Base-by-base conservation (phyloP, 2,888 invertebrate species). In the Rhagonycha lutea region DNA sequence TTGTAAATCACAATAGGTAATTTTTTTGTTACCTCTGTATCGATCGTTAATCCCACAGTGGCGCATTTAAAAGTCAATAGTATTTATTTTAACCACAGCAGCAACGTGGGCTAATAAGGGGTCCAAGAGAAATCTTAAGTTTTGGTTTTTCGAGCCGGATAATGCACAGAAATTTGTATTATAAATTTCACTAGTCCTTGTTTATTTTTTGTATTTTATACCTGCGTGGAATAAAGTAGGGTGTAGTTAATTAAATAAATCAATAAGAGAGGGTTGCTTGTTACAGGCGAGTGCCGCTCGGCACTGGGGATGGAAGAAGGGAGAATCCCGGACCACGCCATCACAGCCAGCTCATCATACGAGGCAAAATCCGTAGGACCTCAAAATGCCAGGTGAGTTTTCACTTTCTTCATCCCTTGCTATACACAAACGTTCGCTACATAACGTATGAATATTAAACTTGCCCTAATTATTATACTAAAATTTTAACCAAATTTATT, bases 261-360 rank as follows among this genome's bases (percentile, higher is more conserved):
- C 75, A 74, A 78, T 78, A 74, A 76, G 69, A 73, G 72, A 72
- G 72, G 74, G 72, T 74, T 77, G 73, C 70, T 82, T 79, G 76
- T 87, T 87, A 78, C 90, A 89, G 94, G 92, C 78, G 91, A 90
- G 86, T 95, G 95, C 87, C 91, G 91, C 82, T 89, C 92, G 70
- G 92, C 96, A 14, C 91, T 97, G 81, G 97, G 97, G 72, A 96
- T 97, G 96, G 95, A 96, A 87, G 94, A 92, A 82, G 95, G 95
- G 47, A 91, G 91, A 86, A 96, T 97, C 84, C 93, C 94, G 69
- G 95, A 96, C 88, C 92, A 93, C 81, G 95, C 95, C 81, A 94
- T 97, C 83, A 92, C 94, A 5, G 95, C 96, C 75, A 96, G 95
- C 85, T 96, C 96, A 72, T 95, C 94, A 81, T 94, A 94, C 88